Percentiles rank a stretch among this genome's conserved stretches.
Conservation (phyloP, 1,140 invertebrate genomes). For the Venustaconcha ellipsiformis region DNA sequence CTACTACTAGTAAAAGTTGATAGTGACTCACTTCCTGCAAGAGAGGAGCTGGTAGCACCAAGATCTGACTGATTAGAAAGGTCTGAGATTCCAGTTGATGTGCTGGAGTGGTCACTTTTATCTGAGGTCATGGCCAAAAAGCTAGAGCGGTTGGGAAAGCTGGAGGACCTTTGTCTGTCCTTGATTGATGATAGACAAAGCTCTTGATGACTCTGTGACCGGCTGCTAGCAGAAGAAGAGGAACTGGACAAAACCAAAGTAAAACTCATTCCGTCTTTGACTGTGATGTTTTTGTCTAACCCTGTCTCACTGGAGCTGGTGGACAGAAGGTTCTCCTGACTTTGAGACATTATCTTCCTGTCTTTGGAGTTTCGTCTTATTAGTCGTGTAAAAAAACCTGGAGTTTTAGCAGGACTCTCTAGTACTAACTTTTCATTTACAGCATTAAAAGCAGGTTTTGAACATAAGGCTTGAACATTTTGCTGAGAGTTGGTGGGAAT, state of each 20-base stretch:
- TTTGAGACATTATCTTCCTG: constrained; percentile 50
- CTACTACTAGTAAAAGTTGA: constrained; percentile 21
- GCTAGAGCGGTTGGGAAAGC: constrained; percentile 62
- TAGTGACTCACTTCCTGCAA: constrained; percentile 27
- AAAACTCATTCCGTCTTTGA: constrained; percentile 19
- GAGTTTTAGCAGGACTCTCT: constrained; percentile 34
- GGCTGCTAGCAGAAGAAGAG: constrained; percentile 18
- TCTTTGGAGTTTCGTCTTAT: constrained; percentile 60
- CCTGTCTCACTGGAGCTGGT: constrained; percentile 36
- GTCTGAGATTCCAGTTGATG: constrained; percentile 29
- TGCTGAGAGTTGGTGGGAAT: constrained; percentile 19
- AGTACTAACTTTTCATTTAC: constrained; percentile 6
- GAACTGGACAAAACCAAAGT: constrained; percentile 1
- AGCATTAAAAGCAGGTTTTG: constrained; percentile 17
- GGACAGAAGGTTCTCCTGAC: constrained; percentile 54
- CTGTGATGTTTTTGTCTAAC: background rate
- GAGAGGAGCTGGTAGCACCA: constrained; percentile 30
- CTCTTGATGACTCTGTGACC: constrained; percentile 34
- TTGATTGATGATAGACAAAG: constrained; percentile 8
- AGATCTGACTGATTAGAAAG: constrained; percentile 33
- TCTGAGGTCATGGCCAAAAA: constrained; percentile 44
- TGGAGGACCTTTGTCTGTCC: constrained; percentile 53
- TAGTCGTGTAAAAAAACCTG: constrained; percentile 57
- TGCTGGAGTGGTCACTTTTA: constrained; percentile 20
- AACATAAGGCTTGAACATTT: background rate